Evolutionary conservation across 2,888 invertebrate genomes (phyloP), one percentile per base, ranked within the genome.

Genomic region (Lamellibrachia satsuma): DNA sequence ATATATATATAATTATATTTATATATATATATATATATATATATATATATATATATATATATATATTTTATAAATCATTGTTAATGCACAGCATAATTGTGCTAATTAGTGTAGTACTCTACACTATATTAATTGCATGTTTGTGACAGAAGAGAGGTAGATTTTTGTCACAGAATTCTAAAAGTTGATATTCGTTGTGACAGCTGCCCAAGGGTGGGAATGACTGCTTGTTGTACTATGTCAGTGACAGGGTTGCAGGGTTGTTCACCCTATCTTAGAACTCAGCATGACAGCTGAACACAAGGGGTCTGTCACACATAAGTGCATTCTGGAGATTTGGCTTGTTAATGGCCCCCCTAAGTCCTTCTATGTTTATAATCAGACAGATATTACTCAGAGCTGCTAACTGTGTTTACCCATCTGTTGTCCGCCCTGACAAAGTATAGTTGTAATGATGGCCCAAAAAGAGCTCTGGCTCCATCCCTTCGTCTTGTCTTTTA

Each of bases 351-450:
- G 75, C 22, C 75, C 75, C 39, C 75, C 75, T 75, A 75, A 6
- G 22, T 75, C 75, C n/a, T 15, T n/a, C 22, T 75, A 3, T 75
- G 75, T 75, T 75, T 75, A 75, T 75, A 75, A 75, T 75, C 75
- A 75, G 75, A 75, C 75, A 75, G 75, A 75, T 75, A 75, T 75
- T 75, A 22, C 75, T 75, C 75, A 75, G 75, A 75, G 75, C 75
- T 75, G 6, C 15, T 6, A 75, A n/a, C 22, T 4, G 11, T 75
- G 75, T 75, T 75, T 75, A 75, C 75, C 15, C 75, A 75, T 75
- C 75, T 75, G 75, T 75, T 75, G 75, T 75, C 75, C 22, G 22
- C 22, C 6, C 75, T 75, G 75, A 75, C 75, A 75, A 75, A 75
- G 75, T 75, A 15, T 75, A 75, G 15, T 22, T 75, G 75, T 75